Evolutionary conservation across 2,113 vertebrate genomes (phyloP), one percentile per base, ranked within the genome.

Genomic region (Rhipidura dahli): DNA sequence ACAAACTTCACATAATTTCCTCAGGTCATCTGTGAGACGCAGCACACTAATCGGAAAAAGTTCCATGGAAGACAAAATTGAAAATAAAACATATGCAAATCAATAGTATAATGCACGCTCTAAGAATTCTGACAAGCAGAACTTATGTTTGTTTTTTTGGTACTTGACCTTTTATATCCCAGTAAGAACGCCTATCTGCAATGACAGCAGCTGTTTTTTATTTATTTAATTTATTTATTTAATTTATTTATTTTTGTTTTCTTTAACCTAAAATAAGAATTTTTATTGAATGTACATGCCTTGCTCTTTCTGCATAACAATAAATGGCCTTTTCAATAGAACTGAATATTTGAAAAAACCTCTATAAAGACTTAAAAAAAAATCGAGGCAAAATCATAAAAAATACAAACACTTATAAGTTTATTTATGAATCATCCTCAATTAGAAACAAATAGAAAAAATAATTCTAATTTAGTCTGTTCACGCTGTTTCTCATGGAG

Each of bases 231-330:
- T 42, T 75, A 66, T 81, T 66, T 68, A 66, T 73, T 60, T 82
- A 59, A 76, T 87, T 56, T 75, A 66, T 81, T 66, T 68, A 66
- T 82, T 60, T 75, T 31, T 93, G 45, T 87, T 72, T 88, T 90
- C 39, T 73, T 94, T 75, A 80, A 83, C 71, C 90, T 91, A 96
- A 95, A 96, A 94, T 94, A 90, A 92, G 69, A 73, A 10, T 69
- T 90, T 97, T 96, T 91, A 94, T 71, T 95, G 69, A 92, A 76
- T 21, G 13, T 85, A 93, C 75, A 66, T 64, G 82, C 24, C 65
- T 94, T 91, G 44, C 30, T 86, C 27, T 92, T 90, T 95, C 59
- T 80, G 31, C 13, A 13, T 60, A 96, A 88, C 50, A 95, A 93
- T 77, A 91, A 92, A 91, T 44, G 39, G 24, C n/a, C 70, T 90